Evolutionary conservation across 53 echinoderm and acorn worm species (phyloP).

Genomic region (Luidia sarsii): DNA sequence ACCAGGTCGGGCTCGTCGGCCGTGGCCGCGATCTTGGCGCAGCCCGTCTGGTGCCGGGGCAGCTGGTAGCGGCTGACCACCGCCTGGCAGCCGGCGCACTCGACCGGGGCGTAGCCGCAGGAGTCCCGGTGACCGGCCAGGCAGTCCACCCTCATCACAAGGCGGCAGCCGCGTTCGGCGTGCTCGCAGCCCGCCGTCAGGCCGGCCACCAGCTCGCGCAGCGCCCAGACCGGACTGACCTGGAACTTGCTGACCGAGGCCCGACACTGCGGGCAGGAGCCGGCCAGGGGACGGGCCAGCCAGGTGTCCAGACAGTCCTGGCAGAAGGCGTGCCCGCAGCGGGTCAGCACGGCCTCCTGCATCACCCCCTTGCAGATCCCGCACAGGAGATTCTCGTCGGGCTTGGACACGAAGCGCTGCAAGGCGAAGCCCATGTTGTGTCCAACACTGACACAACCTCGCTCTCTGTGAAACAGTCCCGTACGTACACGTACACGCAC

Average conservation of each 20-base stretch:
- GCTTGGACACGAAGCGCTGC: conserved; percentile 73
- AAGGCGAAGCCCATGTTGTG: conserved; percentile 74
- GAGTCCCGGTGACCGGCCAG: conserved; percentile 57
- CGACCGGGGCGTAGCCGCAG: conserved; percentile 81
- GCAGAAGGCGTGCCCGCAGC: conserved; percentile 92
- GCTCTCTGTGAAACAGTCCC: not conserved
- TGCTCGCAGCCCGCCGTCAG: conserved; percentile 71
- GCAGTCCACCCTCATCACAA: conserved; percentile 72
- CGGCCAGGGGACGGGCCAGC: conserved; percentile 75
- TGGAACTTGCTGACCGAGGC: conserved; percentile 65
- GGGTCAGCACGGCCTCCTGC: conserved; percentile 78
- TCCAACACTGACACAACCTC: not conserved
- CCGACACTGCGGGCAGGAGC: conserved; percentile 91
- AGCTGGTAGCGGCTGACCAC: conserved; percentile 71
- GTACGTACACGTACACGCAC: not conserved
- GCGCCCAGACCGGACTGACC: conserved; percentile 83
- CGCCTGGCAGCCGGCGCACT: conserved; percentile 72
- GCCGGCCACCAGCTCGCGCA: conserved; percentile 78
- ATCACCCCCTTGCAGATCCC: conserved; percentile 89
- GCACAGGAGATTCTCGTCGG: conserved; percentile 80
- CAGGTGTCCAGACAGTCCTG: conserved; percentile 77
- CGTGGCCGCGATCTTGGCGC: conserved; percentile 55
- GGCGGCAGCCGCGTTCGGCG: conserved; percentile 74
- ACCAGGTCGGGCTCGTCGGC: conserved; percentile 27
- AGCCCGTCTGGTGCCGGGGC: conserved; percentile 64